Evolutionary conservation across 2,888 invertebrate genomes (phyloP), one percentile per base, ranked within the genome.

Genomic region (Creontiades dilutus): DNA sequence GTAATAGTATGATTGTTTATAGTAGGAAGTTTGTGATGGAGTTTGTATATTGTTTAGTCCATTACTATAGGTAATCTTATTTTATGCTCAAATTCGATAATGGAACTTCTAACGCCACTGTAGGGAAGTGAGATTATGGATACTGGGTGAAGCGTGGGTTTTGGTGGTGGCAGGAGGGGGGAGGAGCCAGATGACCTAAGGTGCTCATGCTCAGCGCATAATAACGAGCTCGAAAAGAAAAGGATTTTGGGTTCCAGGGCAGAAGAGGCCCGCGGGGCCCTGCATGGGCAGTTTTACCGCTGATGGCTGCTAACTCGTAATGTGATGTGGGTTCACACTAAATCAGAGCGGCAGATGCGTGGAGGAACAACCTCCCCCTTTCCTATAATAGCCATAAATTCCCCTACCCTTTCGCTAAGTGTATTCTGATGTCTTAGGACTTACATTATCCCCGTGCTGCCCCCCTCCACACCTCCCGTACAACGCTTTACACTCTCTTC

Each of bases 401-500:
- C 19, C 37, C n/a, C 23, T 0, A 37, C 85, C 85, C 61, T 61
- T 85, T 57, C 46, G 61, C 85, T 85, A 85, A 85, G 85, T 85
- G 85, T 85, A 85, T 85, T 85, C 85, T 85, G 85, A 85, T 85
- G 85, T 85, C 85, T 85, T 85, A 55, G 28, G 61, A 85, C 57
- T 85, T 85, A 28, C 57, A 85, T 57, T 52, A 52, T 16, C 52
- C 52, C 11, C 3, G 37, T 37, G 37, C 37, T 37, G 37, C 37
- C 37, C 37, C 37, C 37, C 37, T 7, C 7, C 37, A 37, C 37
- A 37, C 37, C 37, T 4, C n/a, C 37, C 37, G 37, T 7, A 37
- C 37, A n/a, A n/a, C n/a, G n/a, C 37, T 7, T 37, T 2, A 37
- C 3, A 37, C 3, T 37, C 37, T 37, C 37, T 7, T 37, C 37